Evolutionary conservation across 2,113 vertebrate species (phyloP).

Genomic region (Gymnarchus niloticus): DNA sequence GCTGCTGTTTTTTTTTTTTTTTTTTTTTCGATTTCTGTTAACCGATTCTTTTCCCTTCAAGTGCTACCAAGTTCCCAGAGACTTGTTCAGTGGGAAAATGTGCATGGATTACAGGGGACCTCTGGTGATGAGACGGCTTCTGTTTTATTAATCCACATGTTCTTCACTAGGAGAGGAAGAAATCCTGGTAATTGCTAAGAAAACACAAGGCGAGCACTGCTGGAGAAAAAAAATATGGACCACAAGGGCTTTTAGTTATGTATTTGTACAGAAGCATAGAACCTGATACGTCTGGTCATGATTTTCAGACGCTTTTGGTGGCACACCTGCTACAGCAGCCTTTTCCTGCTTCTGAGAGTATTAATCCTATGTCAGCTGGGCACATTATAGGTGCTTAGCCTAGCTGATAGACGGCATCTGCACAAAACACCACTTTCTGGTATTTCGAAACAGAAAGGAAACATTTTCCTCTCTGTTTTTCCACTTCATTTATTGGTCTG

Average conservation of each 20-base stretch:
- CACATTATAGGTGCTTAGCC: neutral
- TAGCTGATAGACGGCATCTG: neutral
- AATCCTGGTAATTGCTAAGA: neutral
- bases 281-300: neutral
- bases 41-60: neutral
- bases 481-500: no score
- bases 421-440: neutral
- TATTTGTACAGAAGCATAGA: neutral
- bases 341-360: neutral
- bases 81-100: neutral
- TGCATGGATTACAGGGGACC: neutral
- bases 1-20: neutral
- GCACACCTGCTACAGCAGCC: neutral
- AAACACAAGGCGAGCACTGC: neutral
- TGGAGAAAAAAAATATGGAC: neutral
- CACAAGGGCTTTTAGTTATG: neutral
- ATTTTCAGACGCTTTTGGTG: neutral
- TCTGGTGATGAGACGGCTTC: neutral
- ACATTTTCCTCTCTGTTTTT: neutral
- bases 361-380: neutral
- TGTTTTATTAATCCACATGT: neutral
- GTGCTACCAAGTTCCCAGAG: neutral
- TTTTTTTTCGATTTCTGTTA: slow-evolving; percentile 34
- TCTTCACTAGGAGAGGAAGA: neutral
- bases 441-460: neutral